Base-by-base conservation (phyloP, 2,113 vertebrate genomes). In the Rhinopithecus roxellana region DNA sequence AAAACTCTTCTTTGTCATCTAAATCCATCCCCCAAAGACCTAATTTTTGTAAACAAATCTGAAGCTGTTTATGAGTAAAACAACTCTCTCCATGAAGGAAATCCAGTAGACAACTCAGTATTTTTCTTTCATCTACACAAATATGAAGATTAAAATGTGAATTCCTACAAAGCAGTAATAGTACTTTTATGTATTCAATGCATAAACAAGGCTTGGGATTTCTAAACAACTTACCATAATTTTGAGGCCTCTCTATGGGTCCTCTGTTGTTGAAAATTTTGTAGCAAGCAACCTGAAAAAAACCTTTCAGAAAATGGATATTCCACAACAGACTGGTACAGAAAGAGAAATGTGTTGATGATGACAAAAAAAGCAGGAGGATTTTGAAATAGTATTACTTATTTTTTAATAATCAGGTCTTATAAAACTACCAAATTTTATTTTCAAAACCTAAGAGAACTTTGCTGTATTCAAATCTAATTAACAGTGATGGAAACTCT, bases 391-490 rank as follows among this genome's bases (percentile, higher is more conserved):
- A 23, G 43, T 77, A 52, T 80, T 79, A 61, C 20, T 70, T 92
- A 30, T 82, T 74, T 81, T 70, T 69, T 25, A 64, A 38, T 83
- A 94, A 78, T 35, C 4, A 27, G 52, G 12, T 52, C 80, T 64
- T 84, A 30, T 59, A 69, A 79, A 94, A 84, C 22, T 80, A 69
- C 13, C 59, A 8, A 18, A 43, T 74, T 93, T 93, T 59, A 52
- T 95, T 88, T 94, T 89, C 38, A 80, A 77, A 83, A 79, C 12
- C 32, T 59, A 45, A 93, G 35, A 80, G 30, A 92, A 89, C 20
- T 77, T 94, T 75, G 40, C 40, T 89, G 45, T n/a, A 80, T 84
- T 95, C 43, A 84, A 69, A 85, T 81, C 27, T 50, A 96, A 84
- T 84, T 78, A 74, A 43, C 10, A 80, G 17, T 81, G 55, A 74